Conservation (phyloP, 2,113 vertebrate genomes). For the Eudorcas thomsonii region DNA sequence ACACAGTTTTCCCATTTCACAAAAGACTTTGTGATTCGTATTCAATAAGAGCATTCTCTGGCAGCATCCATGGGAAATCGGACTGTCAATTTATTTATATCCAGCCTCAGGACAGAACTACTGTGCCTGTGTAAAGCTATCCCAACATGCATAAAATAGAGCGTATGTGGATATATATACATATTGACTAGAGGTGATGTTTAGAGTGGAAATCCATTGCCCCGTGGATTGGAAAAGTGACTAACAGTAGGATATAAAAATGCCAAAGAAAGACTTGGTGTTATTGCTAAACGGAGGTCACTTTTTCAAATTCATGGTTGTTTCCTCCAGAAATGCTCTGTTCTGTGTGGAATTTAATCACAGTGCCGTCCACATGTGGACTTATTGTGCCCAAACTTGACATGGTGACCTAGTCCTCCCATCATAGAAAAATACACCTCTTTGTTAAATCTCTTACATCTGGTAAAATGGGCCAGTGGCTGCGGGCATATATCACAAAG, state of each 20-base stretch:
- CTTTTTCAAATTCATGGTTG: background rate
- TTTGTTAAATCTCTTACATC: background rate
- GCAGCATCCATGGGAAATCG: slow-evolving; percentile 72
- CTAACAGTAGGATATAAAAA: slow-evolving; percentile 27
- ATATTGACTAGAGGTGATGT: slow-evolving; percentile 38
- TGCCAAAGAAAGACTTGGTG: background rate
- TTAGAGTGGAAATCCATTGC: slow-evolving; percentile 59
- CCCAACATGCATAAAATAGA: slow-evolving; percentile 57
- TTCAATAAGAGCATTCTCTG: slow-evolving; percentile 56
- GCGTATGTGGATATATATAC: background rate
- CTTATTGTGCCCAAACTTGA: background rate
- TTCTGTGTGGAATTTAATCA: background rate
- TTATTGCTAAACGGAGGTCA: background rate
- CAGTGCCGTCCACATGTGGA: background rate
- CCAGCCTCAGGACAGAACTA: slow-evolving; percentile 68
- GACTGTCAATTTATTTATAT: slow-evolving; percentile 78
- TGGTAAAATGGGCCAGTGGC: background rate
- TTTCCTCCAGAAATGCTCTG: slow-evolving; percentile 8
- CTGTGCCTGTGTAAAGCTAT: slow-evolving; percentile 64
- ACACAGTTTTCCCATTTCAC: slow-evolving; percentile 15
- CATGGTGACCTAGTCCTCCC: background rate
- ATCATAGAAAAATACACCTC: background rate
- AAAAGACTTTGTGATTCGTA: slow-evolving; percentile 64
- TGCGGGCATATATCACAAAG: accelerated
- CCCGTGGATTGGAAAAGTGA: slow-evolving; percentile 31